These are phyloP conservation scores for Pelobates cultripes DNA, from an alignment of 2,797 vertebrate genomes.

Conservation along the genomic window DNA sequence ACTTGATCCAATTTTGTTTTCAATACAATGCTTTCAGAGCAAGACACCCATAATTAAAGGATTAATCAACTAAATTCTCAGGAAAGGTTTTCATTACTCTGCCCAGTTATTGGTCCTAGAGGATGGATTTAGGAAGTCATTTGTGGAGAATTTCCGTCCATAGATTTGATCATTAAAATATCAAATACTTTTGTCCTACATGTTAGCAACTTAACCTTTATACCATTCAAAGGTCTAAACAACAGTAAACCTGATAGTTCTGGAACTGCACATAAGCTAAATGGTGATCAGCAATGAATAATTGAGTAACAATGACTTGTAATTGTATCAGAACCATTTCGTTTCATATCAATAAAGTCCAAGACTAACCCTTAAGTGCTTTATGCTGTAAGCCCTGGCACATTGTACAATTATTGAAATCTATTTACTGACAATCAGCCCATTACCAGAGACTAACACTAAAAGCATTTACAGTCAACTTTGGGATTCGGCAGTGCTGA, in stretches of 20 bases:
- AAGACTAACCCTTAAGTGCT: constrained; percentile 48
- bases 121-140: neutral
- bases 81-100: too few species aligned
- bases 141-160: neutral
- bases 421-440: constrained; percentile 56
- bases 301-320: constrained; percentile 54
- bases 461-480: constrained; percentile 56
- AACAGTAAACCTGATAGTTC: constrained; percentile 39
- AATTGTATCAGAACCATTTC: constrained; percentile 50
- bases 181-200: neutral
- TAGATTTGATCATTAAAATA: neutral
- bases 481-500: constrained; percentile 48
- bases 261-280: neutral
- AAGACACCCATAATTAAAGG: too few species aligned
- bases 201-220: neutral
- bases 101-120: too few species aligned
- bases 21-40: too few species aligned
- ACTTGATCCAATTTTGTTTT: too few species aligned
- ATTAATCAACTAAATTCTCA: too few species aligned
- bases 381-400: constrained; percentile 52
- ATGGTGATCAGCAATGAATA: constrained; percentile 51
- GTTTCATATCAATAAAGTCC: constrained; percentile 54
- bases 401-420: constrained; percentile 49
- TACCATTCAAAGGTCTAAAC: constrained; percentile 7
- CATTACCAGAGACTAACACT: constrained; percentile 50